phyloP scores from a whole-genome alignment of 2,797 vertebrate species.

The Danio aesculapii region DNA sequence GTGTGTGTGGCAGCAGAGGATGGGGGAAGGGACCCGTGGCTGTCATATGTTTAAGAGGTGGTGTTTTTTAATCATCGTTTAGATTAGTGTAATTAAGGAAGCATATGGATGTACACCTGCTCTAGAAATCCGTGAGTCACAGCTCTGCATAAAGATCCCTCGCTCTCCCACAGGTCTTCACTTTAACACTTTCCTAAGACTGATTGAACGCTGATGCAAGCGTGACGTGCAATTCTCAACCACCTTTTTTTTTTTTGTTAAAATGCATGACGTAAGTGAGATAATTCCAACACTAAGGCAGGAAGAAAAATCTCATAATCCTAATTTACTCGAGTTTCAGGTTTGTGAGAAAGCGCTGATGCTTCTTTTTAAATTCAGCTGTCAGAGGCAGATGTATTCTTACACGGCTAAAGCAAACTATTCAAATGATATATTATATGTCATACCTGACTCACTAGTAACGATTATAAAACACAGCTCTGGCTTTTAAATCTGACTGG shows the following conservation, averaged over 20 bases:
- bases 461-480: not conserved
- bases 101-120: constrained; percentile 76
- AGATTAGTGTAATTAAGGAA: constrained; percentile 71
- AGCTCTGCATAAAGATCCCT: constrained; percentile 31
- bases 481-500: not conserved
- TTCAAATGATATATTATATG: constrained; percentile 2
- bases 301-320: constrained; percentile 23
- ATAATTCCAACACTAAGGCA: constrained; percentile 15
- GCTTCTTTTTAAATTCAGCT: not conserved
- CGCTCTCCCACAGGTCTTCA: not conserved
- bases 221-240: not conserved
- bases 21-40: constrained; percentile 43
- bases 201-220: constrained; percentile 15
- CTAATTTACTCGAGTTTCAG: not conserved
- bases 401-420: constrained; percentile 1
- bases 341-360: not conserved
- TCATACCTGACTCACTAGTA: not conserved
- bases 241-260: not conserved
- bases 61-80: constrained; percentile 68
- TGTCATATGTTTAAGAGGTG: constrained; percentile 62
- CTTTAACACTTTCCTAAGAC: constrained; percentile 2
- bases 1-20: constrained; percentile 58
- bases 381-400: not conserved
- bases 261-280: not conserved
- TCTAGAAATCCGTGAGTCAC: constrained; percentile 44